Evolutionary conservation across 2,888 invertebrate species (phyloP), one percentile per base, ranked within the genome.

Genomic region (Chalcis sispes): DNA sequence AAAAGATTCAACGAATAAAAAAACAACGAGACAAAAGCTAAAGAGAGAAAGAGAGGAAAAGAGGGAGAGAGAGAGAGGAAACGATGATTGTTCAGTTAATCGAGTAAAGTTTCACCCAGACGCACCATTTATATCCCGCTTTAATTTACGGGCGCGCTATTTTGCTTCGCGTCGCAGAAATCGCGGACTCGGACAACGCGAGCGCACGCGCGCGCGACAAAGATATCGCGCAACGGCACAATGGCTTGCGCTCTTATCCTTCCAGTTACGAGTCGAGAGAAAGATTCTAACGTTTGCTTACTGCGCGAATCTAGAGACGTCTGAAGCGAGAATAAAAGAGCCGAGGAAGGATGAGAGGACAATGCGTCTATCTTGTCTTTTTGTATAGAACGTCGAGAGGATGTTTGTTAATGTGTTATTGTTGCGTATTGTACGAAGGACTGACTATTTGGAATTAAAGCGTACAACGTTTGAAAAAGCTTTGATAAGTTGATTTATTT

Each of bases 81-180:
- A 23, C 54, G 4, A 52, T 36, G 54, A 10, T 27, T 52, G 50
- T 61, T 48, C 70, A 27, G 61, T 71, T 71, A 61, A 71, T 61
- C 70, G 61, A 71, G 61, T 61, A 25, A 27, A 23, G 23, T 58
- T 29, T 27, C 15, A 40, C 10, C 23, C 10, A 27, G 7, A 10
- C 27, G 20, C 42, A 15, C 13, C 42, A 42, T 67, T 67, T 46
- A 27, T n/a, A n/a, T 56, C 23, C 59, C 13, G 25, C 48, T 48
- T n/a, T 59, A 32, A 70, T 61, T 59, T 48, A 59, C 48, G 50
- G 48, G 25, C 42, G 10, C 13, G 27, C n/a, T n/a, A n/a, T n/a
- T n/a, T n/a, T n/a, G 13, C 46, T 4, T 15, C 29, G 8, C 15
- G 42, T 42, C 15, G 42, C 7, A 8, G 42, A 42, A 8, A 15